These are phyloP conservation scores for Telmatochromis bifrenatus DNA, from an alignment of 2,113 vertebrate genomes.

Conservation along the genomic window DNA sequence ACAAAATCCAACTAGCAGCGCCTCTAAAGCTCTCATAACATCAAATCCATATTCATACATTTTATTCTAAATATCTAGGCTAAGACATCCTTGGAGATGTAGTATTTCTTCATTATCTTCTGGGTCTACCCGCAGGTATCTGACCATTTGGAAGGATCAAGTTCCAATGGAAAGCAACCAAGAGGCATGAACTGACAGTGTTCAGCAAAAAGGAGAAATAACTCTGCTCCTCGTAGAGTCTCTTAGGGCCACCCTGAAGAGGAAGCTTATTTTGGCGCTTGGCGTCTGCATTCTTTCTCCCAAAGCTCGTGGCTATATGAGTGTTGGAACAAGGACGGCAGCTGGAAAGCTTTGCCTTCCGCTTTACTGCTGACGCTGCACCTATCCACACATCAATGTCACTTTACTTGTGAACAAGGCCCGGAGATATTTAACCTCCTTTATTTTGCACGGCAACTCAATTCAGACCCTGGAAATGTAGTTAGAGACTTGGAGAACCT, in stretches of 20 bases:
- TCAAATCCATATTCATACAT: background rate
- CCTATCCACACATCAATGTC: background rate
- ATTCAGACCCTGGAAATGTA: background rate
- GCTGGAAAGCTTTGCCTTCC: background rate
- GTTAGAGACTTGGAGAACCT: background rate
- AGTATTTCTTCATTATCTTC: background rate
- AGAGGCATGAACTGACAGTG: background rate
- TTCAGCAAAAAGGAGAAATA: background rate
- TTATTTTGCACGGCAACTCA: background rate
- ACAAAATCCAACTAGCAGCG: background rate
- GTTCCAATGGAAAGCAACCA: background rate
- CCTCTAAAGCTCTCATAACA: background rate
- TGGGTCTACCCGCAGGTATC: background rate
- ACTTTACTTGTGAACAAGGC: background rate
- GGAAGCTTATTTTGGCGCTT: background rate
- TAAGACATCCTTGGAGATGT: background rate
- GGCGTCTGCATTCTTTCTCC: background rate
- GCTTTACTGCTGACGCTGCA: background rate
- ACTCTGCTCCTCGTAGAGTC: background rate
- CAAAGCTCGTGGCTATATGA: background rate
- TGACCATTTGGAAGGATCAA: background rate
- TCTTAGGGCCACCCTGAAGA: background rate
- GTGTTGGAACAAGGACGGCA: background rate
- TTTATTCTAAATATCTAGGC: background rate
- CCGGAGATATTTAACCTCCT: background rate